Conservation (phyloP, 1,140 invertebrate species). For the Brachionus angularis region DNA sequence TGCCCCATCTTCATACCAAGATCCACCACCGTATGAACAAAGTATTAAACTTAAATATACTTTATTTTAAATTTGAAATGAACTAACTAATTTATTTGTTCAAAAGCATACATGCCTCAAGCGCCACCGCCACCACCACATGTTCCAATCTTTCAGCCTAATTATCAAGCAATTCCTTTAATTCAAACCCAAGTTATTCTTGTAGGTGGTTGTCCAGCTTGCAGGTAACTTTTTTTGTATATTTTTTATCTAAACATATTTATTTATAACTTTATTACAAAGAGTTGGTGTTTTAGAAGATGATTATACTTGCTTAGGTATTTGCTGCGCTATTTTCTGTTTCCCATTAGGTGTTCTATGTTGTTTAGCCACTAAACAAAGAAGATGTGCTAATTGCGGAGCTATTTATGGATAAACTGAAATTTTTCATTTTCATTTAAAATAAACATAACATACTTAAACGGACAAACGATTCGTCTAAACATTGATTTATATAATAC, state of each 20-base stretch:
- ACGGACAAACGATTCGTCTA: too few species aligned
- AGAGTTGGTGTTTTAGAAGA: not conserved
- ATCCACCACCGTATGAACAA: slow-evolving; percentile 15
- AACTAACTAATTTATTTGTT: too few species aligned
- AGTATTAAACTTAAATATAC: not conserved
- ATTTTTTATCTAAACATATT: slow-evolving; percentile 40
- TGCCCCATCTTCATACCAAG: not conserved
- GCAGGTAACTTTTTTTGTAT: slow-evolving; percentile 62
- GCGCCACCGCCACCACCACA: not conserved
- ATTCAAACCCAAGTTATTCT: slow-evolving; percentile 63
- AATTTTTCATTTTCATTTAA: too few species aligned
- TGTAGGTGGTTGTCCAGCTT: slow-evolving; percentile 75
- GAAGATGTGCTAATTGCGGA: slow-evolving; percentile 76
- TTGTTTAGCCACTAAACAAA: slow-evolving; percentile 72
- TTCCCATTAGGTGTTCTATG: slow-evolving; percentile 78
- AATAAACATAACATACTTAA: too few species aligned
- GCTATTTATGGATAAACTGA: slow-evolving; percentile 65
- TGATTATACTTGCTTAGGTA: slow-evolving; percentile 66
- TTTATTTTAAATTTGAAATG: too few species aligned
- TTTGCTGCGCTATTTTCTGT: slow-evolving; percentile 78
- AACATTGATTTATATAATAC: too few species aligned
- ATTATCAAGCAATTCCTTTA: slow-evolving; percentile 53
- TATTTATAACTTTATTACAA: not conserved
- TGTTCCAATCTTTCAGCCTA: slow-evolving; percentile 14
- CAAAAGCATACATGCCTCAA: too few species aligned